Conservation (phyloP, 2,797 vertebrate genomes). For the Lepidocolaptes lacrymiger region DNA sequence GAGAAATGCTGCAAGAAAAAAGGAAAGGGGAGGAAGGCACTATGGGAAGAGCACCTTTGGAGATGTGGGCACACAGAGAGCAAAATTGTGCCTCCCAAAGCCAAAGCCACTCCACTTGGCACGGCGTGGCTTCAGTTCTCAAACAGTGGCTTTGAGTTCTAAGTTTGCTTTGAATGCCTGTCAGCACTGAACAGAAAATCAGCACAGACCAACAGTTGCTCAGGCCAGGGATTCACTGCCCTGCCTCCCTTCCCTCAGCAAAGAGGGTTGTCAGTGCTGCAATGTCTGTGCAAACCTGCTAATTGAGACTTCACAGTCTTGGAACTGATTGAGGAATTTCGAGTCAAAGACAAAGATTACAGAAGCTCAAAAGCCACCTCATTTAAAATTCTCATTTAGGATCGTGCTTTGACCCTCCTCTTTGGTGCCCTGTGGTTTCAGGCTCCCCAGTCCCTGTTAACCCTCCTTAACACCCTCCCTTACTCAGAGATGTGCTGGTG, state of each 20-base stretch:
- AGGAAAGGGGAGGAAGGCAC: background rate
- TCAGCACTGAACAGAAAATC: constrained; percentile 5
- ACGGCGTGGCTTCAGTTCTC: background rate
- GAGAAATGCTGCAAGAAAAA: background rate
- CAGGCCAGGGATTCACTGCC: background rate
- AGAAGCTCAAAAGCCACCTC: background rate
- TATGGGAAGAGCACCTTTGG: background rate
- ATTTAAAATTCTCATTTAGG: background rate
- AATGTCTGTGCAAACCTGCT: background rate
- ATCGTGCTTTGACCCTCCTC: background rate
- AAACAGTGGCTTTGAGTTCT: constrained; percentile 21
- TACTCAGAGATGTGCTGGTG: background rate
- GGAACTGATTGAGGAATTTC: background rate
- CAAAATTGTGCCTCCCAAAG: background rate
- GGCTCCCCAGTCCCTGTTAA: background rate
- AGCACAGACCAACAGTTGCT: background rate
- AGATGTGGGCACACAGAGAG: background rate
- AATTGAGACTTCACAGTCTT: constrained; percentile 14
- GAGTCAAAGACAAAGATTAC: background rate
- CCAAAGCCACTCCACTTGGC: background rate
- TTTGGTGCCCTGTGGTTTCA: background rate
- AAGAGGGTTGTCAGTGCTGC: background rate
- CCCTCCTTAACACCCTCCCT: background rate
- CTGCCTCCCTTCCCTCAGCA: background rate
- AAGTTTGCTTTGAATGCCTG: constrained; percentile 32